phyloP scores from a whole-genome alignment of 1,140 invertebrate genomes.

The Diabrotica virgifera region DNA sequence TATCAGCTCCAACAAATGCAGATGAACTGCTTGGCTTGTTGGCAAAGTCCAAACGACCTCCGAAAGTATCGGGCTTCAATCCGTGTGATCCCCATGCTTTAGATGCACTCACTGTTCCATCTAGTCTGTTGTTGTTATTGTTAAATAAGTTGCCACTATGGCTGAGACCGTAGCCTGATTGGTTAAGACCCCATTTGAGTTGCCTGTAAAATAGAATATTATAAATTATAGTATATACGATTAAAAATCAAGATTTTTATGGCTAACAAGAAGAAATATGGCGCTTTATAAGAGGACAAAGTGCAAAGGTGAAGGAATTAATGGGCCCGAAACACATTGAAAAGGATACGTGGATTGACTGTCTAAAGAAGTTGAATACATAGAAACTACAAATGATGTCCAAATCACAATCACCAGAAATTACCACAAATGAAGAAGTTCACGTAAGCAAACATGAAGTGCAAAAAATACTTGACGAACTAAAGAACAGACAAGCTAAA shows the following conservation, averaged over 20 bases:
- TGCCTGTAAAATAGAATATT: slow-evolving; percentile 13
- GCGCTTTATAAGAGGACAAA: too few relatives aligned
- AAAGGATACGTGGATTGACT: too few relatives aligned
- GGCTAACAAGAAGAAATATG: too few relatives aligned
- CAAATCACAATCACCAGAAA: too few relatives aligned
- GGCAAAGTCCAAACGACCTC: slow-evolving; percentile 21
- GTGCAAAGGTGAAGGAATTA: too few relatives aligned
- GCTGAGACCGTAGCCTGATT: slow-evolving; percentile 12
- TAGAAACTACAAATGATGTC: too few relatives aligned
- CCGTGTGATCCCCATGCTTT: slow-evolving; percentile 20
- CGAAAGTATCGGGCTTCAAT: slow-evolving; percentile 20
- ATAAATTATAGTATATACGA: neutral
- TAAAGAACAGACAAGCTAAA: too few relatives aligned
- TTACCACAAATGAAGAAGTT: too few relatives aligned
- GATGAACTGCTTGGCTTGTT: slow-evolving; percentile 22
- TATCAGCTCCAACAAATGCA: slow-evolving; percentile 21
- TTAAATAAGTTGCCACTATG: slow-evolving; percentile 23
- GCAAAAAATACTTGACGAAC: too few relatives aligned
- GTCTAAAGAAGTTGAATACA: too few relatives aligned
- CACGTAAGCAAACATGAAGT: too few relatives aligned
- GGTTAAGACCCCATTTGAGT: slow-evolving; percentile 7
- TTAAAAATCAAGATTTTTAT: slow-evolving; percentile 3
- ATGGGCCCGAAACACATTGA: too few relatives aligned
- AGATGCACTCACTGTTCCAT: slow-evolving; percentile 15
- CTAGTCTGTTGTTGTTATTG: slow-evolving; percentile 22